These are phyloP conservation scores for Danionella dracula DNA, from an alignment of 2,797 vertebrate genomes.

Conservation along the genomic window DNA sequence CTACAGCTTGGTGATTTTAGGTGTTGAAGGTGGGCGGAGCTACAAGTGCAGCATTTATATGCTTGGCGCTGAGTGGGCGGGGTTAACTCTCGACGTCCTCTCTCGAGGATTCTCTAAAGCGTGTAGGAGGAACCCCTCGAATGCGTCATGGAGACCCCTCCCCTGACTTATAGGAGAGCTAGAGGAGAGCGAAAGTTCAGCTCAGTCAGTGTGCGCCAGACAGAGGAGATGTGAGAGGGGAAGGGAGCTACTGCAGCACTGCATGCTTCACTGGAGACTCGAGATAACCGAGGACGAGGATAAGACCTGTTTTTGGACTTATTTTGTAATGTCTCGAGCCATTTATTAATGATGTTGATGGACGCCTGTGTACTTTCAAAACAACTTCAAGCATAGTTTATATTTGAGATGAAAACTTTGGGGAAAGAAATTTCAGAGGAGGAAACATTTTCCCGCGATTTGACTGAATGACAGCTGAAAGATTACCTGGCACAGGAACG, in stretches of 20 bases:
- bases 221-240: slow-evolving; percentile 47
- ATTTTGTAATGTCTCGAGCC: background rate
- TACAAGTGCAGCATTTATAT: background rate
- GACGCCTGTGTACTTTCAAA: background rate
- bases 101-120: background rate
- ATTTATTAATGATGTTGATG: background rate
- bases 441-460: background rate
- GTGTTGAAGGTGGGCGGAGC: slow-evolving; percentile 8
- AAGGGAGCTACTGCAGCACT: background rate
- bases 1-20: too few relatives aligned
- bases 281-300: background rate
- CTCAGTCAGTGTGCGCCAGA: slow-evolving; percentile 56
- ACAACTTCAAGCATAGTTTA: background rate
- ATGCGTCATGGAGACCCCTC: slow-evolving; percentile 52
- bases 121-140: slow-evolving; percentile 9
- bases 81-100: background rate
- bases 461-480: background rate
- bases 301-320: background rate
- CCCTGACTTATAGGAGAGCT: slow-evolving; percentile 45
- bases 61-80: slow-evolving; percentile 6
- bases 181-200: slow-evolving; percentile 63
- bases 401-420: slow-evolving; percentile 8
- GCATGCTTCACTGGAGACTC: background rate
- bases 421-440: background rate
- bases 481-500: background rate